Percentiles rank a stretch among this genome's conserved stretches.
Evolutionary conservation across 2,888 invertebrate genomes (phyloP).

Genomic region (Hipparchia sbordonii): DNA sequence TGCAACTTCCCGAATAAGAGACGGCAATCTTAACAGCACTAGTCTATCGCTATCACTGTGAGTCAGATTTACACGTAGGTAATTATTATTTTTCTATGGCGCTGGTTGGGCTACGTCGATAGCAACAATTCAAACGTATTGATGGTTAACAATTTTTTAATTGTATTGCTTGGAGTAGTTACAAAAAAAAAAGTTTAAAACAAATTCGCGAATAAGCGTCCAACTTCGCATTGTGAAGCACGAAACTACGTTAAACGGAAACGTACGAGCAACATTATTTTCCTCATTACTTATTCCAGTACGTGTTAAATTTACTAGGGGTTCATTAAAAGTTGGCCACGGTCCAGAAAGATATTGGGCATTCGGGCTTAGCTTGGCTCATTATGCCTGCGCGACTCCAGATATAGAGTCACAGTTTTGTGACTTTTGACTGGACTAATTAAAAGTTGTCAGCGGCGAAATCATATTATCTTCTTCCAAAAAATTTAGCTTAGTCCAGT

Average conservation of each 20-base stretch:
- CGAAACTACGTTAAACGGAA: slow-evolving; percentile 33
- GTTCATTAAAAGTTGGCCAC: slow-evolving; percentile 48
- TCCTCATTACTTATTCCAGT: slow-evolving; percentile 62
- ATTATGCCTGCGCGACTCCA: slow-evolving; percentile 38
- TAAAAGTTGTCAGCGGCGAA: slow-evolving; percentile 47
- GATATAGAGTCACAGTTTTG: slow-evolving; percentile 38
- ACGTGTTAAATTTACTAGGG: slow-evolving; percentile 46
- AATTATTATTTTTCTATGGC: no score
- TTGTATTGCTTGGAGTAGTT: neutral
- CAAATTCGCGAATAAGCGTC: slow-evolving; percentile 19
- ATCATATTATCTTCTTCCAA: slow-evolving; percentile 22
- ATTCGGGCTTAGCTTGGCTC: slow-evolving; percentile 42
- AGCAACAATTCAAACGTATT: neutral
- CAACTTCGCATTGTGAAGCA: slow-evolving; percentile 13
- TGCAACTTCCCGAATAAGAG: no score
- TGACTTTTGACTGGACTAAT: slow-evolving; percentile 49
- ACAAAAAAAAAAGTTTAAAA: slow-evolving; percentile 15
- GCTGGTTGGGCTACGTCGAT: neutral
- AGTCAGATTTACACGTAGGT: no score
- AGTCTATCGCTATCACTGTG: no score
- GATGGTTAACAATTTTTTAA: neutral
- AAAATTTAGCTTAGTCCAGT: neutral
- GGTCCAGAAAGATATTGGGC: slow-evolving; percentile 46
- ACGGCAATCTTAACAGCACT: no score
- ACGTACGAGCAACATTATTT: slow-evolving; percentile 49